A percentile compares a stretch with the other conserved stretches of the same genome.
Conservation (phyloP, 1,140 invertebrate species). For the Whitmania pigra region DNA sequence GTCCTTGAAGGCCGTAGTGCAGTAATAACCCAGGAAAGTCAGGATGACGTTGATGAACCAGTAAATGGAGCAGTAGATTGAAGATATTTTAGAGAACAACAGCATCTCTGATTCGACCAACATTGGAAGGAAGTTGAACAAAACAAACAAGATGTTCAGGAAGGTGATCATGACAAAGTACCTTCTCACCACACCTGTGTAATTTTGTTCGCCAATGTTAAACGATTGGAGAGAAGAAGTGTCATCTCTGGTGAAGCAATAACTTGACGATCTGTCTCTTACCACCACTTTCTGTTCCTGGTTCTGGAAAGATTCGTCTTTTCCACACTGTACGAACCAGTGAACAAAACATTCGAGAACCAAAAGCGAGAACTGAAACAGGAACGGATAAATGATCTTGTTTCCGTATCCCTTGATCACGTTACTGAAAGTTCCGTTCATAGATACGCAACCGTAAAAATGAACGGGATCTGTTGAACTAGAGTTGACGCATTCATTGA, state of each 20-base stretch:
- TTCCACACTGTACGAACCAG: slow-evolving; percentile 12
- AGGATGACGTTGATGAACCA: neutral
- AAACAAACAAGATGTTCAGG: neutral
- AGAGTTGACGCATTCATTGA: neutral
- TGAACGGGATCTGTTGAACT: neutral
- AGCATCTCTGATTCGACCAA: neutral
- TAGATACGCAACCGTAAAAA: neutral
- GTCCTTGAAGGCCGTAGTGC: neutral
- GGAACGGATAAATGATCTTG: slow-evolving; percentile 2
- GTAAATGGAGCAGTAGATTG: neutral
- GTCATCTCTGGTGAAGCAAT: neutral
- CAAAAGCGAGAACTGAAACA: slow-evolving; percentile 9
- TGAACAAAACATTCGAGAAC: slow-evolving; percentile 5
- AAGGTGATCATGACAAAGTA: slow-evolving; percentile 7
- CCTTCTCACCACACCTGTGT: neutral
- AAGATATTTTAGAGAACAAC: neutral
- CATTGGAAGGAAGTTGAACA: slow-evolving; percentile 14
- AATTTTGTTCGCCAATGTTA: neutral
- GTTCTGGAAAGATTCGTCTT: neutral
- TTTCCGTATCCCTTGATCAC: neutral
- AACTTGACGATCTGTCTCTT: neutral
- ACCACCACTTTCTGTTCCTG: neutral
- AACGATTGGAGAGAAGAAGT: neutral
- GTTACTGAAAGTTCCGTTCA: neutral
- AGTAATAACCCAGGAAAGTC: neutral